Conservation (phyloP, 1,140 invertebrate species). For the Pentalonia nigronervosa region DNA sequence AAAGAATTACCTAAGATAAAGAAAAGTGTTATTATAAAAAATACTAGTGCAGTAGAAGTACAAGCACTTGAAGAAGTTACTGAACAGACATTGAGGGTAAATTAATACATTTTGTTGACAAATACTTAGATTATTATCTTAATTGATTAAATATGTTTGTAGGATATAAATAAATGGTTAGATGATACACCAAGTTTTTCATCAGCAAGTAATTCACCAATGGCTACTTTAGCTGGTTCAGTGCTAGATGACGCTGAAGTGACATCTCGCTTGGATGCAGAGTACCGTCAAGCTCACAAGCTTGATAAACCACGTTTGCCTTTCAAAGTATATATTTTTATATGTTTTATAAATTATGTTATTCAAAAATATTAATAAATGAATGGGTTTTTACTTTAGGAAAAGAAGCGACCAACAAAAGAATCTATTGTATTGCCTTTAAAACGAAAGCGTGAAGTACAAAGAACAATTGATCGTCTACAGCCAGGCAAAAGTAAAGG, state of each 20-base stretch:
- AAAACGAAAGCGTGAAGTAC: conserved; percentile 74
- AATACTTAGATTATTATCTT: neutral
- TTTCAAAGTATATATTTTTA: conserved; percentile 53
- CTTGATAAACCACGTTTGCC: conserved; percentile 56
- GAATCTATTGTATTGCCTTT: conserved; percentile 43
- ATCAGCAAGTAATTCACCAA: conserved; percentile 76
- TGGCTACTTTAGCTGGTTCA: conserved; percentile 43
- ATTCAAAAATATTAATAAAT: neutral
- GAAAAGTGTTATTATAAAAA: conserved; percentile 60
- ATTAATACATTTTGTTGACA: conserved; percentile 1
- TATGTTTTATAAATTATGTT: neutral
- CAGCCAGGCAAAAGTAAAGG: conserved; percentile 86
- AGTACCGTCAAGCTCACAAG: conserved; percentile 63
- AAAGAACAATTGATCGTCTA: conserved; percentile 80
- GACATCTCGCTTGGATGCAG: conserved; percentile 64
- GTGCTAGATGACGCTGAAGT: conserved; percentile 61
- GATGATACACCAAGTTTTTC: conserved; percentile 82
- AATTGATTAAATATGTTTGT: conserved; percentile 58
- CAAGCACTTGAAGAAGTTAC: conserved; percentile 79
- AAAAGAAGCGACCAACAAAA: conserved; percentile 59
- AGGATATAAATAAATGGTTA: conserved; percentile 87
- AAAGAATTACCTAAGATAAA: conserved; percentile 64
- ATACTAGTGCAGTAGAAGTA: conserved; percentile 68
- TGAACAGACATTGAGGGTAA: conserved; percentile 80
- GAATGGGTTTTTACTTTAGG: conserved; percentile 59